These are phyloP conservation scores for Crossocerus cetratus DNA, from an alignment of 2,888 invertebrate genomes.

Conservation along the genomic window DNA sequence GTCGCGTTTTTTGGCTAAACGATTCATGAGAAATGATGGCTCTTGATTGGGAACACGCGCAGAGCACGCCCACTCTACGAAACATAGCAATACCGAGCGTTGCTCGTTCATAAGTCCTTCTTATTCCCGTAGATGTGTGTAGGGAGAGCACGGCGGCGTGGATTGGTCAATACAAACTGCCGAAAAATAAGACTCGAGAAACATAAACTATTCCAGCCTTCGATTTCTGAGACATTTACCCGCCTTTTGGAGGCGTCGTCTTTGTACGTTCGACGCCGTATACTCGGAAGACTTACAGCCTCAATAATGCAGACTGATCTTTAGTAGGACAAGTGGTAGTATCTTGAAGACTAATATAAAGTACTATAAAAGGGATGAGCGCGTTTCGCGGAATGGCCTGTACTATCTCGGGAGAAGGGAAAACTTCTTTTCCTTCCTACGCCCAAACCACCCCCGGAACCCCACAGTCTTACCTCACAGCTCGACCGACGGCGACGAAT, in stretches of 20 bases:
- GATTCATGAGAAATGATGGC: not conserved
- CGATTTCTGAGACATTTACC: constrained; percentile 30
- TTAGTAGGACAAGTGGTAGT: constrained; percentile 25
- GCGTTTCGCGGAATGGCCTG: not conserved
- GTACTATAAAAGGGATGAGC: constrained; percentile 13
- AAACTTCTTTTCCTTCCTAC: no score
- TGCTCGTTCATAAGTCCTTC: not conserved
- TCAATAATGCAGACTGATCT: constrained; percentile 48
- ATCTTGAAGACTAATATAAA: constrained; percentile 16
- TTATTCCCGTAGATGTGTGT: not conserved
- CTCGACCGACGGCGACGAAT: constrained; percentile 32
- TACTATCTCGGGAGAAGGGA: not conserved
- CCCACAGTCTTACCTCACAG: not conserved
- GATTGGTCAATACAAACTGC: constrained; percentile 49
- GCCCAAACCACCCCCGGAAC: no score
- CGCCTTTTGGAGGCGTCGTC: constrained; percentile 24
- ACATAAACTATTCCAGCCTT: constrained; percentile 60
- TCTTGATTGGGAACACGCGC: not conserved
- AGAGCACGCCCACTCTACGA: not conserved
- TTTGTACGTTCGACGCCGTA: constrained; percentile 20
- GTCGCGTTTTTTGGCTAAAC: not conserved
- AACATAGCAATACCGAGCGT: not conserved
- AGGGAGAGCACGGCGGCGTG: not conserved
- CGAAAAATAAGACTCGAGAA: constrained; percentile 66
- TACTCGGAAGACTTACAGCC: constrained; percentile 34